Conservation (phyloP, 2,113 vertebrate genomes). For the Spea bombifrons region DNA sequence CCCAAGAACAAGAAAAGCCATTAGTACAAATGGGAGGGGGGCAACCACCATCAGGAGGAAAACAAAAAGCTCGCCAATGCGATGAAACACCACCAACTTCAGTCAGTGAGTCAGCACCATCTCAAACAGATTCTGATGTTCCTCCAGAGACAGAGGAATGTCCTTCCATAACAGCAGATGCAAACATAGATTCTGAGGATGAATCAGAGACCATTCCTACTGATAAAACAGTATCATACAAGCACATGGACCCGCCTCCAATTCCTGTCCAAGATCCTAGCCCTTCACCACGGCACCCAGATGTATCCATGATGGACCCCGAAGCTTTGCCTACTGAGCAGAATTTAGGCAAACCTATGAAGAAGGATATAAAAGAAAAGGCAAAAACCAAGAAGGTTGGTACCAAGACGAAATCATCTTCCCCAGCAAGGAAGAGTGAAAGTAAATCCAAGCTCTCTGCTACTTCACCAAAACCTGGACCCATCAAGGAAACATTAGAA, state of each 20-base stretch:
- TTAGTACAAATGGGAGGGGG: slow-evolving; percentile 74
- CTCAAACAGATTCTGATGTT: slow-evolving; percentile 90
- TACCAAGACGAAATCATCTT: slow-evolving; percentile 81
- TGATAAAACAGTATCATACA: slow-evolving; percentile 89
- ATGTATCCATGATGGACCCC: slow-evolving; percentile 93
- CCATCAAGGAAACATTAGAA: slow-evolving; percentile 76
- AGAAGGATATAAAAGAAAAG: slow-evolving; percentile 85
- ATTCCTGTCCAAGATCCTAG: slow-evolving; percentile 79
- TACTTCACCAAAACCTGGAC: slow-evolving; percentile 73
- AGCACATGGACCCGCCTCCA: slow-evolving; percentile 85
- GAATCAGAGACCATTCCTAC: slow-evolving; percentile 95
- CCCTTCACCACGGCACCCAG: slow-evolving; percentile 83
- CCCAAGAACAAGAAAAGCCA: slow-evolving; percentile 75
- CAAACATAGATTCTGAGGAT: slow-evolving; percentile 95
- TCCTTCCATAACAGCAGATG: slow-evolving; percentile 93
- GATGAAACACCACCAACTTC: slow-evolving; percentile 94
- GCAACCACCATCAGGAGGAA: slow-evolving; percentile 83
- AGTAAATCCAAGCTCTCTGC: slow-evolving; percentile 70
- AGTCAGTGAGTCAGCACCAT: slow-evolving; percentile 86
- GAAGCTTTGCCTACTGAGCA: slow-evolving; percentile 83
- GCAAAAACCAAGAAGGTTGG: slow-evolving; percentile 85
- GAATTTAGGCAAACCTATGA: slow-evolving; percentile 79
- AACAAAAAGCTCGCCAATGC: slow-evolving; percentile 80
- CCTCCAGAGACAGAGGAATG: slow-evolving; percentile 93
- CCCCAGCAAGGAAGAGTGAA: slow-evolving; percentile 82